Evolutionary conservation across 92 coral and sea anemone species (phyloP).

Genomic region (Phenganax subtilis): DNA sequence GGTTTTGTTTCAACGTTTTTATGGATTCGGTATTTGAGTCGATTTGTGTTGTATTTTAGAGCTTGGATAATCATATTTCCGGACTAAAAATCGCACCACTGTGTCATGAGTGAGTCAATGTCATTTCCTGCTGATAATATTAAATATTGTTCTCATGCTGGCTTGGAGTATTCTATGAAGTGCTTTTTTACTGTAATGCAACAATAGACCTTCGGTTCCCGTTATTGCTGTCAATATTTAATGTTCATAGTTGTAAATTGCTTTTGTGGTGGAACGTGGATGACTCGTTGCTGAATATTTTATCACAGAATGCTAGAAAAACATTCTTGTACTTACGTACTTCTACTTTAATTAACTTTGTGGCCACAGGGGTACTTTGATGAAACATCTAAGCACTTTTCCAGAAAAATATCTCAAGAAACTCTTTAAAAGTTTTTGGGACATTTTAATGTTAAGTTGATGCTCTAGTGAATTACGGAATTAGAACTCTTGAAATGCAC

Average conservation of each 20-base stretch:
- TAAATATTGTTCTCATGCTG: background rate
- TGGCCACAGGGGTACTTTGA: too few relatives aligned
- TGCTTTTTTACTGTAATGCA: background rate
- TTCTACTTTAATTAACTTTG: background rate
- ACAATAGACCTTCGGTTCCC: background rate
- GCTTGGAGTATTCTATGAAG: background rate
- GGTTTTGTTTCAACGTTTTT: background rate
- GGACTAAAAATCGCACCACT: constrained; percentile 10
- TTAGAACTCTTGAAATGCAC: too few relatives aligned
- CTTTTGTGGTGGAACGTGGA: background rate
- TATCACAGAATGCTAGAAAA: background rate
- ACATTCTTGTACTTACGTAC: background rate
- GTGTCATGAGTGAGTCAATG: background rate
- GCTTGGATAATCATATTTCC: constrained; percentile 11
- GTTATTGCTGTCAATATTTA: background rate
- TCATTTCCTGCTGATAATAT: background rate
- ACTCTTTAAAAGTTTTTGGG: too few relatives aligned
- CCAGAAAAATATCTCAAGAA: too few relatives aligned
- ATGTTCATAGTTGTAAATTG: background rate
- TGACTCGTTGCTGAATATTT: background rate
- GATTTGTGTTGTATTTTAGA: background rate
- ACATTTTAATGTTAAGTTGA: too few relatives aligned
- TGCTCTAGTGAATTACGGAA: too few relatives aligned
- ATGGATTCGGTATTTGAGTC: constrained; percentile 6
- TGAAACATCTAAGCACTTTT: too few relatives aligned